phyloP scores from a whole-genome alignment of 2,113 vertebrate genomes.

The Grus americana region DNA sequence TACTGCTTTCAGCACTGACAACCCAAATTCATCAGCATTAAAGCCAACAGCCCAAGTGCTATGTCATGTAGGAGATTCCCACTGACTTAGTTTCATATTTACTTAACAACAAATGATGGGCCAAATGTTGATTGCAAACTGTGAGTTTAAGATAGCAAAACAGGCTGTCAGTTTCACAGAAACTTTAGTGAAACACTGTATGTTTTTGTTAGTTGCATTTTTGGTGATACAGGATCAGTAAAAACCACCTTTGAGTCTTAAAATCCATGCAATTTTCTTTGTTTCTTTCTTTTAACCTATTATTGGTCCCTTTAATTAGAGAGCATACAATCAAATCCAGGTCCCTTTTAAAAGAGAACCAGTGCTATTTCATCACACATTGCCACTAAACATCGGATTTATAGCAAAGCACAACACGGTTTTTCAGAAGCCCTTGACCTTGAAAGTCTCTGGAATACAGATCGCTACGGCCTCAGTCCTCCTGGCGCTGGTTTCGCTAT shows the following conservation, averaged over 20 bases:
- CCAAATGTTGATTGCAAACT: fast-evolving
- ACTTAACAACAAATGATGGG: not conserved
- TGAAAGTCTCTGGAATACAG: not conserved
- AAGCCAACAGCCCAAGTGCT: not conserved
- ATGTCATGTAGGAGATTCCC: not conserved
- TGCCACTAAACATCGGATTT: not conserved
- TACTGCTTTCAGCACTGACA: not conserved
- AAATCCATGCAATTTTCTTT: not conserved
- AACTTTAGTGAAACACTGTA: not conserved
- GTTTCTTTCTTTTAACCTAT: not conserved
- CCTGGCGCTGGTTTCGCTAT: not conserved
- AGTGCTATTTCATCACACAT: not conserved
- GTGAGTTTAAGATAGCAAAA: not conserved
- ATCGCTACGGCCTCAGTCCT: not conserved
- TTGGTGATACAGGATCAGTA: not conserved
- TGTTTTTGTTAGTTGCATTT: not conserved
- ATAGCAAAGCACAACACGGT: not conserved
- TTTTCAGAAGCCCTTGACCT: not conserved
- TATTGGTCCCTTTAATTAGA: not conserved
- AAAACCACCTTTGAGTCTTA: not conserved
- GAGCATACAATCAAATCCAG: not conserved
- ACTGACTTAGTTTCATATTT: not conserved
- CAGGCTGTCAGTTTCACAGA: not conserved
- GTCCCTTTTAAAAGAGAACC: not conserved
- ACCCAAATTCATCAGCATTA: not conserved